These are phyloP conservation scores for Lobophora halterata DNA, from an alignment of 2,888 invertebrate species.

Conservation along the genomic window DNA sequence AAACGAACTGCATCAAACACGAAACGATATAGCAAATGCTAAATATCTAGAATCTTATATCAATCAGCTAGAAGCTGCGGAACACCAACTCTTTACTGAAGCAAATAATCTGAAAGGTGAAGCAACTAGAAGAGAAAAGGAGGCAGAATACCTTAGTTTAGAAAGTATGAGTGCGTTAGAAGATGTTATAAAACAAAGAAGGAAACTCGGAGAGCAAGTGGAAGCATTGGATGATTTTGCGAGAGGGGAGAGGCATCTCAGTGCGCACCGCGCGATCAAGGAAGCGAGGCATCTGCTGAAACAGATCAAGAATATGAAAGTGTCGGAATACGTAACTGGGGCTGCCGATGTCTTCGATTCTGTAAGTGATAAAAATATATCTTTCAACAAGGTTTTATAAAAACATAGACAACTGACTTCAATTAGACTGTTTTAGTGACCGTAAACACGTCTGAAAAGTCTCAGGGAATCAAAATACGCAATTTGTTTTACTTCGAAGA, in stretches of 20 bases:
- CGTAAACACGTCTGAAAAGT: too few species aligned
- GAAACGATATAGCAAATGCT: slow-evolving; percentile 38
- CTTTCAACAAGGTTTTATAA: too few species aligned
- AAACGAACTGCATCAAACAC: slow-evolving; percentile 36
- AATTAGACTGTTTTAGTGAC: too few species aligned
- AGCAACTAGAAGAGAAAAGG: slow-evolving; percentile 46
- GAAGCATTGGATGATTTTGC: slow-evolving; percentile 74
- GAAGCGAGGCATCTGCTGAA: slow-evolving; percentile 66
- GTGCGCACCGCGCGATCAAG: slow-evolving; percentile 67
- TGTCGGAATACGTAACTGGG: slow-evolving; percentile 60
- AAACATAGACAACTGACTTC: too few species aligned
- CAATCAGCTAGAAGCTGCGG: slow-evolving; percentile 56
- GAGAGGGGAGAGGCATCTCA: slow-evolving; percentile 66
- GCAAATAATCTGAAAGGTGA: slow-evolving; percentile 54
- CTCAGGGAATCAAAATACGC: too few species aligned
- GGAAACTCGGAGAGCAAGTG: slow-evolving; percentile 58
- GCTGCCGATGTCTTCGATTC: slow-evolving; percentile 66
- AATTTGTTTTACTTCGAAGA: too few species aligned
- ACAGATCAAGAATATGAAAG: slow-evolving; percentile 59
- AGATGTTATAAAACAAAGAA: slow-evolving; percentile 57
- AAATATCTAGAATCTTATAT: slow-evolving; percentile 52
- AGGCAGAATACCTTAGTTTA: slow-evolving; percentile 56
- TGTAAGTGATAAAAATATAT: too few species aligned
- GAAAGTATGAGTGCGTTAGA: slow-evolving; percentile 68
- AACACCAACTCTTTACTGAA: slow-evolving; percentile 58